A percentile compares a stretch with the other conserved stretches of the same genome.
Conservation (phyloP, 2,113 vertebrate genomes). For the Stigmatopora argus region DNA sequence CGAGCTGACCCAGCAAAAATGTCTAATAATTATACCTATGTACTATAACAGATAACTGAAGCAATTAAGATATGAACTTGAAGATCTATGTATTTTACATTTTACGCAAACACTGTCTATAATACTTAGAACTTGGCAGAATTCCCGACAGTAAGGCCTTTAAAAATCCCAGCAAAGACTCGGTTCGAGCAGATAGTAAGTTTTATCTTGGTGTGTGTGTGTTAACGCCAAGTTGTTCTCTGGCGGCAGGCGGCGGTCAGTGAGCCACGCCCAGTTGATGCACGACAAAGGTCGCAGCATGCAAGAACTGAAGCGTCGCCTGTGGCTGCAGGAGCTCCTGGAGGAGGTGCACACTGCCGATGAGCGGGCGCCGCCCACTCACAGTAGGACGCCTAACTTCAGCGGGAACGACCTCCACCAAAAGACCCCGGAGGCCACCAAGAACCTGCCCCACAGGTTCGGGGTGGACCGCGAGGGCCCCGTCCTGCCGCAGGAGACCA, state of each 20-base stretch:
- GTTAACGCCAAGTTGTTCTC: background rate
- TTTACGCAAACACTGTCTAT: too few relatives aligned
- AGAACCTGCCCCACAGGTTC: constrained; percentile 79
- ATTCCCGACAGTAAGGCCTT: too few relatives aligned
- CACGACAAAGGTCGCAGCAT: constrained; percentile 91
- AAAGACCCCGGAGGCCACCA: constrained; percentile 80
- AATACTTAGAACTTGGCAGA: too few relatives aligned
- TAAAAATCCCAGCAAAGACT: too few relatives aligned
- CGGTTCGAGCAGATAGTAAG: too few relatives aligned
- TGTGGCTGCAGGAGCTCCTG: constrained; percentile 86
- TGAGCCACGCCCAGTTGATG: constrained; percentile 92
- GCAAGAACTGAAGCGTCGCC: constrained; percentile 83
- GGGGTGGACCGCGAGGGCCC: constrained; percentile 69
- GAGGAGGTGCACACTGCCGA: constrained; percentile 90
- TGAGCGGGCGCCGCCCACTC: constrained; percentile 58
- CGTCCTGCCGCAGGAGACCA: constrained; percentile 88
- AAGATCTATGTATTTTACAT: too few relatives aligned
- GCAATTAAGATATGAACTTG: too few relatives aligned
- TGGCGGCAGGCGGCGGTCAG: constrained; percentile 81
- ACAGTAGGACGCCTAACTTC: constrained; percentile 51
- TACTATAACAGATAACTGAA: too few relatives aligned
- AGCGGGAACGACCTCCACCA: constrained; percentile 73
- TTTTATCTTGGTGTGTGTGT: background rate
- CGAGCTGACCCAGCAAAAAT: background rate
- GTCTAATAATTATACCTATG: background rate